Percentiles rank a stretch among this genome's conserved stretches.
phyloP scores from a whole-genome alignment of 2,797 vertebrate genomes.

The Natrix natrix region DNA sequence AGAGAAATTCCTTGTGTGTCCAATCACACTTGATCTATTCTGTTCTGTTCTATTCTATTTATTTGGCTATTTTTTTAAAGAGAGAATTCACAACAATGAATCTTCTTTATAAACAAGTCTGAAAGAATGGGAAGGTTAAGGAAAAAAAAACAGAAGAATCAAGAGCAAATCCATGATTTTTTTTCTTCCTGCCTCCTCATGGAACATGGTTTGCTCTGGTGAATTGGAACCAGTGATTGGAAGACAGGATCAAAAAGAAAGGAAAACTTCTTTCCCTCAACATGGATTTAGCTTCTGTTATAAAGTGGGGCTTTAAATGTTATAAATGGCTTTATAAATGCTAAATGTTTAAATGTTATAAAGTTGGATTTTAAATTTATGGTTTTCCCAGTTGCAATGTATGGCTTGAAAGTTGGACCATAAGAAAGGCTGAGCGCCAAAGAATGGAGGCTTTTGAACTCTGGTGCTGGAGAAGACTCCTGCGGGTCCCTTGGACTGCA shows the following conservation, averaged over 20 bases:
- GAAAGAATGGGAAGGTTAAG: background rate
- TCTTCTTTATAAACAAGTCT: background rate
- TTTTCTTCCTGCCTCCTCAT: background rate
- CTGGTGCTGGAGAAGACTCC: no score
- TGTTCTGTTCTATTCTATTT: no score
- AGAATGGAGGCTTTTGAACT: no score
- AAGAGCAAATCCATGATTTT: background rate
- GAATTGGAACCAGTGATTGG: background rate
- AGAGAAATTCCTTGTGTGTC: no score
- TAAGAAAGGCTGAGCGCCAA: no score
- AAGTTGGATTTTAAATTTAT: no score
- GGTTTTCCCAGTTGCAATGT: no score
- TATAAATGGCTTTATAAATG: no score
- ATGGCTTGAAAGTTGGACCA: no score
- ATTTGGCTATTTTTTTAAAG: background rate
- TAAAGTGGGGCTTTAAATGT: background rate
- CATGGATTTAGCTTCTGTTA: background rate
- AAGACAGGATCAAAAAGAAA: background rate
- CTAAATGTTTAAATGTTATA: no score
- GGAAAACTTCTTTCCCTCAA: background rate
- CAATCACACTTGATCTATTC: no score
- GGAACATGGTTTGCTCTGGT: background rate
- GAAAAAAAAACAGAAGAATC: background rate
- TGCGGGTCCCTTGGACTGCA: no score
- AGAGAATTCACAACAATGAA: background rate